A percentile compares a stretch with the other conserved stretches of the same genome.
Evolutionary conservation across 2,888 invertebrate genomes (phyloP).

Genomic region (Ryuthela nishihirai): DNA sequence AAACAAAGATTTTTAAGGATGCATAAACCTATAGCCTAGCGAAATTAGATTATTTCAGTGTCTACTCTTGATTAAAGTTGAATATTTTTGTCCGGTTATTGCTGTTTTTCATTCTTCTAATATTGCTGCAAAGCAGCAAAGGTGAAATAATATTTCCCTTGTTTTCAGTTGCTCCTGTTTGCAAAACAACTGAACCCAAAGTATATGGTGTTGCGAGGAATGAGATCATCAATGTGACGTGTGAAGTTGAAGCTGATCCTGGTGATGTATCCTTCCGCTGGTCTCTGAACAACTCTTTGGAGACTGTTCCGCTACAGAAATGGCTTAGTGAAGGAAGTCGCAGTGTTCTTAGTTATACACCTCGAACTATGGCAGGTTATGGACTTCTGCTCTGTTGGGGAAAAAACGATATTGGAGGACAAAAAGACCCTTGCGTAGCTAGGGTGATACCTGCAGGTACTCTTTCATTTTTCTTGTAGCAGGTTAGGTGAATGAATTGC

Average conservation of each 20-base stretch:
- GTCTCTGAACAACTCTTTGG: slow-evolving; percentile 81
- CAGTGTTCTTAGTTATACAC: slow-evolving; percentile 80
- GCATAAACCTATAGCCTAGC: too few species aligned
- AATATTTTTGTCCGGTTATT: too few species aligned
- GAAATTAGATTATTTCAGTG: too few species aligned
- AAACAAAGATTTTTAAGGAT: too few species aligned
- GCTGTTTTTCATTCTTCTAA: too few species aligned
- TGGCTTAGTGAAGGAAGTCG: slow-evolving; percentile 68
- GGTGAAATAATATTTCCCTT: too few species aligned
- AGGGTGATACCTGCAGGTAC: slow-evolving; percentile 89
- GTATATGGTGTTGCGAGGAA: slow-evolving; percentile 90
- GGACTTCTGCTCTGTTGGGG: slow-evolving; percentile 84
- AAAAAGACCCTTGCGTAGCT: slow-evolving; percentile 81
- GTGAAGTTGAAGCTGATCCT: slow-evolving; percentile 89
- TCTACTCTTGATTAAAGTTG: too few species aligned
- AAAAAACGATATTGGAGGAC: slow-evolving; percentile 75
- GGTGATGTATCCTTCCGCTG: slow-evolving; percentile 83
- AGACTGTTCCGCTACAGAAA: slow-evolving; percentile 32
- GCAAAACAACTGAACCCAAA: slow-evolving; percentile 74
- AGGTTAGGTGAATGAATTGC: too few species aligned
- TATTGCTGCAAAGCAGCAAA: too few species aligned
- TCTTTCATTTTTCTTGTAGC: too few species aligned
- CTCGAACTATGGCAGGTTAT: slow-evolving; percentile 84
- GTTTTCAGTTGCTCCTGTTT: slow-evolving; percentile 87
- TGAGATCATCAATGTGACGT: slow-evolving; percentile 63